Evolutionary conservation across 1,140 invertebrate species (phyloP), one percentile per base, ranked within the genome.

Genomic region (Zaprionus kolodkinae): DNA sequence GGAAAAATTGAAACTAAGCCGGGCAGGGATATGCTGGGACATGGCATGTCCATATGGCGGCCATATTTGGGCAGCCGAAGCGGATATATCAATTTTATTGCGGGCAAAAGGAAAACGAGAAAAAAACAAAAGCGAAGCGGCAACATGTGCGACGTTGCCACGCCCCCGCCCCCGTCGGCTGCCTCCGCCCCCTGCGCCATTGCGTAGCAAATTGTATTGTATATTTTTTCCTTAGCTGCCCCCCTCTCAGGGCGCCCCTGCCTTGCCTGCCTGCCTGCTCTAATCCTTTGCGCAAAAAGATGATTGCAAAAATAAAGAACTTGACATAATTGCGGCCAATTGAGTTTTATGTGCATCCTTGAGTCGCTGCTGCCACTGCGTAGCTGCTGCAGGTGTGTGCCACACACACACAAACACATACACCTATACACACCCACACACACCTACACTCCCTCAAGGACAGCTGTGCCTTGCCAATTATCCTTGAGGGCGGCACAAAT

Each of bases 1-100:
- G 62, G 68, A 59, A 69, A 76, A 71, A 65, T 50, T 43, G 57
- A 72, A 86, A 87, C 84, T 88, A 89, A 89, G 84, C 85, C 84
- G 66, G 66, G 66, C 38, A 76, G 68, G 73, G 78, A 74, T 73
- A 73, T 61, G 48, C 55, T 6, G 17, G 35, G 43, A 17, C 63
- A 45, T 60, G 55, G 50, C 50, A 56, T 63, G 55, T 73, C 70
- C 85, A 81, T 73, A 78, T 87, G 84, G 77, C 67, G 56, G 57
- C 64, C 84, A 88, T 81, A 64, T 91, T 91, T 91, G 83, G 40
- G 40, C 40, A 45, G 40, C 7, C 15, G 78, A 72, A 64, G 25
- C 79, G 84, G 75, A 91, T 91, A 79, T 91, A 88, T 91, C 88
- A 91, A 81, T 89, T 91, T 91, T 91, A 91, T 91, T 91, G 81